phyloP scores from a whole-genome alignment of 2,888 invertebrate species.

The Sympetrum striolatum region DNA sequence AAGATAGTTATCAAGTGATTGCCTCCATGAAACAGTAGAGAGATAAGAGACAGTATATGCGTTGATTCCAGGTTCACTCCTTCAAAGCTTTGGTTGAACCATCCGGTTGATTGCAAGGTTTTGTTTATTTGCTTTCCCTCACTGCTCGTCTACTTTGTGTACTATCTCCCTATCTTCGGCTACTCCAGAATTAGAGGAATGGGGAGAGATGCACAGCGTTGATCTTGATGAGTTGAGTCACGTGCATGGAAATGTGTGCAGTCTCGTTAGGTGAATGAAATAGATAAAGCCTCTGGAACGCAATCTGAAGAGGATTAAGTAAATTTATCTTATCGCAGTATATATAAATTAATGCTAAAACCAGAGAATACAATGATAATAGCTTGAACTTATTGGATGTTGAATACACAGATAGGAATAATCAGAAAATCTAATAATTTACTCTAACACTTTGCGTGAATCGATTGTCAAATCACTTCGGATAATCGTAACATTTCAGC shows the following conservation, averaged over 20 bases:
- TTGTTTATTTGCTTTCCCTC: background rate
- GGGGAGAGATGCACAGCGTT: background rate
- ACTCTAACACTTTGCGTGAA: no score
- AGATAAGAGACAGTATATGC: background rate
- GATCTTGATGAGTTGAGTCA: background rate
- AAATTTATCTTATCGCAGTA: no score
- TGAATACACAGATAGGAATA: no score
- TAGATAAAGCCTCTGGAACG: background rate
- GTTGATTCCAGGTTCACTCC: background rate
- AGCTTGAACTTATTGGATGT: no score
- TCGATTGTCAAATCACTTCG: no score
- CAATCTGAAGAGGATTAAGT: no score
- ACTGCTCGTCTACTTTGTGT: background rate
- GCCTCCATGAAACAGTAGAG: background rate
- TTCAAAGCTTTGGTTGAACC: background rate
- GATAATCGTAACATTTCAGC: no score
- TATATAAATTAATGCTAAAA: no score
- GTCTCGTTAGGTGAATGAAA: background rate
- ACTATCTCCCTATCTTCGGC: background rate
- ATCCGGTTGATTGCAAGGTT: background rate
- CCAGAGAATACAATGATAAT: no score
- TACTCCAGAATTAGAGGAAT: background rate
- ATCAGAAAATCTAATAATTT: no score
- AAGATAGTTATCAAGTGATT: background rate
- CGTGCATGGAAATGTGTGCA: background rate